A percentile compares a stretch with the other conserved stretches of the same genome.
These are phyloP conservation scores for Stenchaetothrips biformis DNA, from an alignment of 2,888 invertebrate genomes.

Conservation along the genomic window DNA sequence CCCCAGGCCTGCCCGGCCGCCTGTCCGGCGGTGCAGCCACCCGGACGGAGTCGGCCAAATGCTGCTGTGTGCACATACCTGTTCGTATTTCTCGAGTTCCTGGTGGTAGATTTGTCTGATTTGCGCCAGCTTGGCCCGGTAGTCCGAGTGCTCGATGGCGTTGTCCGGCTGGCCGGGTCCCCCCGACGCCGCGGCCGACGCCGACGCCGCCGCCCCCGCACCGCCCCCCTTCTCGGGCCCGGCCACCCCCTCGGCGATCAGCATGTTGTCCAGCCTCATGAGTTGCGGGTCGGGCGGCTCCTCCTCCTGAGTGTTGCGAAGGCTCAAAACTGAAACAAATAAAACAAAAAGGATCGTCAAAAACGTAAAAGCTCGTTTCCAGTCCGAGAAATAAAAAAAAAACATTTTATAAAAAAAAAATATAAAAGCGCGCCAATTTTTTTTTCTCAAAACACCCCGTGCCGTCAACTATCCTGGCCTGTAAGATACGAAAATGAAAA, in stretches of 20 bases:
- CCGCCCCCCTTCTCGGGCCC: conserved; percentile 91
- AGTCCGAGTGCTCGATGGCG: conserved; percentile 98
- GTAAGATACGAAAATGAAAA: background rate
- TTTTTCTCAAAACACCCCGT: too few relatives aligned
- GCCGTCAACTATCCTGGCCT: background rate
- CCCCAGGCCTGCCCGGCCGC: too few relatives aligned
- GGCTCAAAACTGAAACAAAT: conserved; percentile 69
- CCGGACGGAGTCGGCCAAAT: too few relatives aligned
- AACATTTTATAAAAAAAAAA: background rate
- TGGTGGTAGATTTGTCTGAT: conserved; percentile 98
- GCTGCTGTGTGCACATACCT: conserved; percentile 57
- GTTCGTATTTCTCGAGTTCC: conserved; percentile 98
- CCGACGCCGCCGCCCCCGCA: conserved; percentile 82
- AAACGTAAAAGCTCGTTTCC: conserved; percentile 28
- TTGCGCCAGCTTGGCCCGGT: conserved; percentile 96
- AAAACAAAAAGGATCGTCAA: conserved; percentile 24
- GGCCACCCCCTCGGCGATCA: conserved; percentile 96
- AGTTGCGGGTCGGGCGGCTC: conserved; percentile 97
- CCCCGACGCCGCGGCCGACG: conserved; percentile 74
- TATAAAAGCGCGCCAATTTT: background rate
- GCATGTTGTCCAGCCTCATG: conserved; percentile 98
- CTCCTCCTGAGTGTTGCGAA: conserved; percentile 95
- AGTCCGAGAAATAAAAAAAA: conserved; percentile 25
- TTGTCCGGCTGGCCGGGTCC: conserved; percentile 80
- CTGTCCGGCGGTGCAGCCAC: too few relatives aligned